Percentiles rank a stretch among this genome's conserved stretches.
phyloP scores from a whole-genome alignment of 2,113 vertebrate genomes.

The Todiramphus chloris region DNA sequence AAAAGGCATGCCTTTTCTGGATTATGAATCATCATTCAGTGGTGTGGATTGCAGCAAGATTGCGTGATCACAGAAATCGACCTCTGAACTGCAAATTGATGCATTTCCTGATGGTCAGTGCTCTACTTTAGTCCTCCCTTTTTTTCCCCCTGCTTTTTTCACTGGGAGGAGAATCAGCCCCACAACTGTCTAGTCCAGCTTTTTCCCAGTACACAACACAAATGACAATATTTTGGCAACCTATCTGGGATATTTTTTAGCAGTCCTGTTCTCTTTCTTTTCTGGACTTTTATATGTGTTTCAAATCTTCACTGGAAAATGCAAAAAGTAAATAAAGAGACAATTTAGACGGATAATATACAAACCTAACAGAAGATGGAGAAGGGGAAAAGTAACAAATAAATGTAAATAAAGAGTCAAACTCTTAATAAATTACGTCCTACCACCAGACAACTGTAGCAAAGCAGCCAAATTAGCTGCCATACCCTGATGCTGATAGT shows the following conservation, averaged over 20 bases:
- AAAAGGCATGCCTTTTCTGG: not conserved
- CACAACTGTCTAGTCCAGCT: not conserved
- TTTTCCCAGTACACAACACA: constrained; percentile 20
- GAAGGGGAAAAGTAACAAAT: constrained; percentile 9
- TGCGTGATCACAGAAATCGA: not conserved
- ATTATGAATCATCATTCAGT: not conserved
- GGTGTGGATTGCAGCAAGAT: not conserved
- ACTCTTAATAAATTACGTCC: constrained; percentile 51
- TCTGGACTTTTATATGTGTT: not conserved
- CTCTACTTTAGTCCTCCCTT: not conserved
- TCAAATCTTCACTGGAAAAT: not conserved
- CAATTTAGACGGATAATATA: not conserved
- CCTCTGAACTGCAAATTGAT: not conserved
- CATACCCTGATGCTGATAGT: constrained; percentile 25
- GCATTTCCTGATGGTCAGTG: not conserved
- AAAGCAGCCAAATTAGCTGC: constrained; percentile 40
- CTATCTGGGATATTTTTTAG: not conserved
- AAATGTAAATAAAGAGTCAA: constrained; percentile 32
- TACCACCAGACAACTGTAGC: not conserved
- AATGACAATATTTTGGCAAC: constrained; percentile 38
- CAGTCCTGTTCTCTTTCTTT: not conserved
- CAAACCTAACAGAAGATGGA: not conserved
- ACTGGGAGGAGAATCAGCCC: not conserved
- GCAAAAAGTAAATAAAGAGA: constrained; percentile 11
- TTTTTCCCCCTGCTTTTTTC: rapidly evolving